phyloP scores from a whole-genome alignment of 2,888 invertebrate species.

The Stictocephala bisonia region DNA sequence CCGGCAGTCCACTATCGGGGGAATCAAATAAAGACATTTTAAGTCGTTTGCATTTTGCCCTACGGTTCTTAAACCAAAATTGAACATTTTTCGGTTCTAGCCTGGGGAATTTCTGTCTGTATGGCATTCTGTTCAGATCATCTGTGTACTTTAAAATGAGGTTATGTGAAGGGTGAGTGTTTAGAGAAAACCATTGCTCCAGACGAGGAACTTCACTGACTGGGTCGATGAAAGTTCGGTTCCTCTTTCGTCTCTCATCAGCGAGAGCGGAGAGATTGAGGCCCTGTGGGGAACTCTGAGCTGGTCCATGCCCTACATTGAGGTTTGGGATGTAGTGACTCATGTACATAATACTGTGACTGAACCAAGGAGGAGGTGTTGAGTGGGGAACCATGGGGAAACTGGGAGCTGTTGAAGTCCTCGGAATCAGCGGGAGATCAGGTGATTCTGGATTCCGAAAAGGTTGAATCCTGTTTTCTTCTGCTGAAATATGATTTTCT shows the following conservation, averaged over 20 bases:
- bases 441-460: slow-evolving; percentile 46
- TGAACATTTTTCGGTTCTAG: slow-evolving; percentile 99
- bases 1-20: slow-evolving; percentile 44
- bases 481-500: slow-evolving; percentile 40
- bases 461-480: slow-evolving; percentile 34
- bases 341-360: slow-evolving; percentile 93
- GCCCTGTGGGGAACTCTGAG: slow-evolving; percentile 63
- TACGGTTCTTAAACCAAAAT: slow-evolving; percentile 99
- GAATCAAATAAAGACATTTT: slow-evolving; percentile 89
- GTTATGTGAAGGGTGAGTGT: slow-evolving; percentile 98
- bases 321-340: slow-evolving; percentile 83
- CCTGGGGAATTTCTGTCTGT: slow-evolving; percentile 98
- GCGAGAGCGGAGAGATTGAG: slow-evolving; percentile 54
- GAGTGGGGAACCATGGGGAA: slow-evolving; percentile 88
- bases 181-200: slow-evolving; percentile 96
- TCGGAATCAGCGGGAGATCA: slow-evolving; percentile 43
- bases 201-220: slow-evolving; percentile 96
- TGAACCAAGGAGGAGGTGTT: slow-evolving; percentile 72
- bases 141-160: slow-evolving; percentile 98
- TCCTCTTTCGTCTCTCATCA: slow-evolving; percentile 92
- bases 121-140: slow-evolving; percentile 96
- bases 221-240: slow-evolving; percentile 99
- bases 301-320: slow-evolving; percentile 70
- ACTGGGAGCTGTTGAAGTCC: slow-evolving; percentile 52
- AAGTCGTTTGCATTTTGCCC: slow-evolving; percentile 97